Percentiles rank a stretch among this genome's conserved stretches.
phyloP scores from a whole-genome alignment of 2,888 invertebrate genomes.

The Drosophila greeni region DNA sequence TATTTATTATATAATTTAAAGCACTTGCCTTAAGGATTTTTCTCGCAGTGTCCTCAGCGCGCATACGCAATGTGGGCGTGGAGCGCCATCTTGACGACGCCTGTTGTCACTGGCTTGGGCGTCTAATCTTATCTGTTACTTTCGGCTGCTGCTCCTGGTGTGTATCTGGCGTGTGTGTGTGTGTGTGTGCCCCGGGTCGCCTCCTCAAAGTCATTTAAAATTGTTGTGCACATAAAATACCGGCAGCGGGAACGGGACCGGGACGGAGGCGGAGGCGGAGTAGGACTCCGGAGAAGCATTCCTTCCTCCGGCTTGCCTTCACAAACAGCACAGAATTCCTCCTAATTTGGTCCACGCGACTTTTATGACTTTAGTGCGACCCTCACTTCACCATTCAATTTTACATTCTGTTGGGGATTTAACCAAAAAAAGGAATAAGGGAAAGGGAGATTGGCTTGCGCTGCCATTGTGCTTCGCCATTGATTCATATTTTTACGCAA shows the following conservation, averaged over 20 bases:
- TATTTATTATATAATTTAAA: no score
- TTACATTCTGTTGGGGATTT: conserved; percentile 55
- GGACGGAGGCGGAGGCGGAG: background rate
- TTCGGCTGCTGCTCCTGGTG: conserved; percentile 41
- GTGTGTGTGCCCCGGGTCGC: conserved; percentile 55
- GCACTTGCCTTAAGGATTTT: background rate
- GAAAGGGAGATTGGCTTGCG: conserved; percentile 19
- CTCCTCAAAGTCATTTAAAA: conserved; percentile 73
- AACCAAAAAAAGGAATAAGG: background rate
- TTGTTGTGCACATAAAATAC: conserved; percentile 63
- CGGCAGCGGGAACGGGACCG: conserved; percentile 8
- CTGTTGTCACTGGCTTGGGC: conserved; percentile 69
- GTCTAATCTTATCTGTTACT: conserved; percentile 70
- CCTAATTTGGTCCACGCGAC: conserved; percentile 73
- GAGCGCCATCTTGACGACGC: conserved; percentile 66
- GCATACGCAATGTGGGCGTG: conserved; percentile 63
- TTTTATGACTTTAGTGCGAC: conserved; percentile 72
- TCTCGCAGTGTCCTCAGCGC: conserved; percentile 41
- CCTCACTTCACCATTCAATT: conserved; percentile 53
- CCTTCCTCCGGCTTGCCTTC: conserved; percentile 21
- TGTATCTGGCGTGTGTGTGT: conserved; percentile 6
- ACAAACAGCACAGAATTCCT: conserved; percentile 48
- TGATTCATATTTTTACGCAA: conserved; percentile 44
- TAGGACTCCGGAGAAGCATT: conserved; percentile 8
- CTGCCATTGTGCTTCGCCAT: conserved; percentile 33